phyloP scores from a whole-genome alignment of 2,888 invertebrate species.

The Macrosiphum euphorbiae region DNA sequence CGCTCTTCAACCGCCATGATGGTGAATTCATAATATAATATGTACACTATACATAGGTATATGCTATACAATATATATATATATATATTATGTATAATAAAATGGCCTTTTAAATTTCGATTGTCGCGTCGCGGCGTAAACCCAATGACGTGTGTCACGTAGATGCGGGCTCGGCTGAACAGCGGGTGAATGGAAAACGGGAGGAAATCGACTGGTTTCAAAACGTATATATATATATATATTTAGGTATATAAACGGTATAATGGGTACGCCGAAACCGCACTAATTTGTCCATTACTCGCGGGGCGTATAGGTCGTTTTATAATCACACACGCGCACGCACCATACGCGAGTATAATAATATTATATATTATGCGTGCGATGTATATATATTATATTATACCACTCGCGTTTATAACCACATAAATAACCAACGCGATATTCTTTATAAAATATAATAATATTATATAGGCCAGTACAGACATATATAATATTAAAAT shows the following conservation, averaged over 20 bases:
- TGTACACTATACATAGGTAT: neutral
- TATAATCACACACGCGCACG: neutral
- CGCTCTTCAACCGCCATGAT: neutral
- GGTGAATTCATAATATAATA: neutral
- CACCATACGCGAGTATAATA: neutral
- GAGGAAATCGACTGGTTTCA: conserved; percentile 40
- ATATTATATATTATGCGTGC: neutral
- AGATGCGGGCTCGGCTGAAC: neutral
- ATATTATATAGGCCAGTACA: neutral
- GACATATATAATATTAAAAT: neutral
- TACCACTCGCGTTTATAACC: neutral
- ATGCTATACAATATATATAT: neutral
- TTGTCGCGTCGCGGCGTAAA: conserved; percentile 43
- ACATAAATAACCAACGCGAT: neutral
- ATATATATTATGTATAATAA: neutral
- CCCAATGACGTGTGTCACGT: conserved; percentile 20
- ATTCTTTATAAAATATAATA: neutral
- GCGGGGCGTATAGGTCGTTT: conserved; percentile 37
- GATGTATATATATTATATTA: neutral
- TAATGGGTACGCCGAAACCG: conserved; percentile 12
- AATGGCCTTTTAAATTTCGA: conserved; percentile 21
- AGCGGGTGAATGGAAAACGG: neutral
- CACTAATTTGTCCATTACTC: conserved; percentile 50
- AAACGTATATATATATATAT: neutral
- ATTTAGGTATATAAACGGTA: neutral